Percentiles rank a stretch among this genome's conserved stretches.
Conservation (phyloP, 2,113 vertebrate species). For the Anthoscopus minutus region DNA sequence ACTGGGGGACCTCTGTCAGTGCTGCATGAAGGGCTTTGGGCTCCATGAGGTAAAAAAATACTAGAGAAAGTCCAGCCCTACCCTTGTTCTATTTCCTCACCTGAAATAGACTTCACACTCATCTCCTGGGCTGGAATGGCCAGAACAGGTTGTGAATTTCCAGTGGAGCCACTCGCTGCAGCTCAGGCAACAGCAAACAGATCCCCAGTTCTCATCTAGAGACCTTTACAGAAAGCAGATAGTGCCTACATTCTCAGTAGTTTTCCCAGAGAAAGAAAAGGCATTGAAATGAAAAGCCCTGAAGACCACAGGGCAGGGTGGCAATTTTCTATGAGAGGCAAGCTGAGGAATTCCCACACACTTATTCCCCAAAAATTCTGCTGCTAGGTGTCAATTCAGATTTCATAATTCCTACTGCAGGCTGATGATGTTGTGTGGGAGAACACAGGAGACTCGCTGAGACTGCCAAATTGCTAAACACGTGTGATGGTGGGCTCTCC, state of each 20-base stretch:
- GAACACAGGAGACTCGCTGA: slow-evolving; percentile 21
- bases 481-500: background rate
- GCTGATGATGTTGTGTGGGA: background rate
- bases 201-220: background rate
- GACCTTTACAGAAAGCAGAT: background rate
- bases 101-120: slow-evolving; percentile 3
- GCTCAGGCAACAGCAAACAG: rapidly evolving
- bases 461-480: background rate
- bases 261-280: background rate
- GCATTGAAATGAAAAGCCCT: background rate
- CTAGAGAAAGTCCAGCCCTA: slow-evolving; percentile 12
- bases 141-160: background rate
- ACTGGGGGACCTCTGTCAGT: slow-evolving; percentile 8
- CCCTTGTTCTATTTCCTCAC: background rate
- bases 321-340: background rate
- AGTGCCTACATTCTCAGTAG: background rate
- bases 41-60: slow-evolving; percentile 19
- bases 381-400: background rate
- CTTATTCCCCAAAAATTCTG: background rate
- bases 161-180: background rate
- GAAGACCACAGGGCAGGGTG: background rate
- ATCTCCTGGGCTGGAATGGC: background rate
- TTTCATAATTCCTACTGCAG: slow-evolving; percentile 7
- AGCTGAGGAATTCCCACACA: background rate
- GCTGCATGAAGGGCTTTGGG: slow-evolving; percentile 49